phyloP scores from a whole-genome alignment of 2,113 vertebrate genomes.

The Eonycteris spelaea region DNA sequence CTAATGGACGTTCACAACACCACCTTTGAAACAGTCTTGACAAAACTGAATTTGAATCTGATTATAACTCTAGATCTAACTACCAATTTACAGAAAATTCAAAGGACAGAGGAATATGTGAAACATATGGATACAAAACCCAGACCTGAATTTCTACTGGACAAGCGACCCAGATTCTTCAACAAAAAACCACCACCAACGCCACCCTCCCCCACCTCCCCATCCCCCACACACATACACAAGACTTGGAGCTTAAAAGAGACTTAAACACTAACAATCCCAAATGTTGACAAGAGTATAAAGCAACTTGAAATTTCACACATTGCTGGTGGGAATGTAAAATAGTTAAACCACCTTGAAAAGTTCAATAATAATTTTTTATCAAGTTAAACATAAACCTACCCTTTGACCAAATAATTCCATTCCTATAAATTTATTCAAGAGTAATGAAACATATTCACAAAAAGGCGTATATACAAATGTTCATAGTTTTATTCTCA shows the following conservation, averaged over 20 bases:
- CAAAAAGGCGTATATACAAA: not conserved
- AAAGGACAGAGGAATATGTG: not conserved
- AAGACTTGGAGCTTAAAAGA: not conserved
- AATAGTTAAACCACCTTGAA: not conserved
- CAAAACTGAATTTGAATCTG: conserved; percentile 21
- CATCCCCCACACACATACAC: not conserved
- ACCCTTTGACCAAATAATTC: not conserved
- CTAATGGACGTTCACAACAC: not conserved
- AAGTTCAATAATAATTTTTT: not conserved
- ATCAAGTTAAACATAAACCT: not conserved
- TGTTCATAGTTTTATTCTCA: conserved; percentile 21
- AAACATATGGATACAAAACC: not conserved
- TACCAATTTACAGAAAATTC: not conserved
- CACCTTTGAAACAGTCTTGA: not conserved
- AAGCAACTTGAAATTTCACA: not conserved
- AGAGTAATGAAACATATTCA: not conserved
- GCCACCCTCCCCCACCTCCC: not conserved
- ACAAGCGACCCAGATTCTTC: not conserved
- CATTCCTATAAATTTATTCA: not conserved
- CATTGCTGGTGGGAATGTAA: too few relatives aligned
- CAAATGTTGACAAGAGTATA: not conserved
- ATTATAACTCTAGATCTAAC: not conserved
- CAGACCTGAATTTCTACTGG: not conserved
- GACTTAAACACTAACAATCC: not conserved
- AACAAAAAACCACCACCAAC: not conserved